Percentiles rank a stretch among this genome's conserved stretches.
phyloP scores from a whole-genome alignment of 2,888 invertebrate genomes.

The Morpho achilles region DNA sequence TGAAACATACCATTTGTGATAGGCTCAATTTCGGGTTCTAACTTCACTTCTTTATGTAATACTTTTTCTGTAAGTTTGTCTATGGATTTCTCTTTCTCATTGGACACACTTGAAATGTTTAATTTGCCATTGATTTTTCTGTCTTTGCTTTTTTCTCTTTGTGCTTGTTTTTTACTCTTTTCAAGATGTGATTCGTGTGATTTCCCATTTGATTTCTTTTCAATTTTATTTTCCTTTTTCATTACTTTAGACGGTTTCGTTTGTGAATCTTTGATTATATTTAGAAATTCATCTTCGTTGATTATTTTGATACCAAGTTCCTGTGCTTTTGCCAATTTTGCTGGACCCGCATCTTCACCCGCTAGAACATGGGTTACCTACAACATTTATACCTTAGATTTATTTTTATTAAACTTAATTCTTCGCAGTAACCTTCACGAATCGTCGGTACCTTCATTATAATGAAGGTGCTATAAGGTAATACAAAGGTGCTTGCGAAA shows the following conservation, averaged over 20 bases:
- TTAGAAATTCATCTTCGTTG: slow-evolving; percentile 89
- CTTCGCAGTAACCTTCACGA: no score
- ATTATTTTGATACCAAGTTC: slow-evolving; percentile 85
- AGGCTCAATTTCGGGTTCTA: no score
- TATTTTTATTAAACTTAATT: no score
- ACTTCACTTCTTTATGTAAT: neutral
- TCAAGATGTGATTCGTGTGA: neutral
- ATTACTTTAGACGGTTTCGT: slow-evolving; percentile 24
- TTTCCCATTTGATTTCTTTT: slow-evolving; percentile 13
- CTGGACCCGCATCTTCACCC: slow-evolving; percentile 92
- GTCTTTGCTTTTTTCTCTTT: neutral
- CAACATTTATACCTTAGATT: no score
- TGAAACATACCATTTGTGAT: no score
- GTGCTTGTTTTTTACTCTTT: slow-evolving; percentile 3
- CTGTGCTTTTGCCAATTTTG: slow-evolving; percentile 88
- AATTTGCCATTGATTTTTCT: no score
- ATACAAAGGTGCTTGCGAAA: no score
- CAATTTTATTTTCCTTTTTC: slow-evolving; percentile 28
- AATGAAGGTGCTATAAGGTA: no score
- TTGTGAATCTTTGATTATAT: slow-evolving; percentile 82
- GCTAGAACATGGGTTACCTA: slow-evolving; percentile 87
- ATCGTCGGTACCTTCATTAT: no score
- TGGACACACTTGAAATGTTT: neutral
- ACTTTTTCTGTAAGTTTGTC: no score
- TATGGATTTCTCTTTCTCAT: neutral